These are phyloP conservation scores for Callocephalon fimbriatum DNA, from an alignment of 2,113 vertebrate genomes.

Conservation along the genomic window DNA sequence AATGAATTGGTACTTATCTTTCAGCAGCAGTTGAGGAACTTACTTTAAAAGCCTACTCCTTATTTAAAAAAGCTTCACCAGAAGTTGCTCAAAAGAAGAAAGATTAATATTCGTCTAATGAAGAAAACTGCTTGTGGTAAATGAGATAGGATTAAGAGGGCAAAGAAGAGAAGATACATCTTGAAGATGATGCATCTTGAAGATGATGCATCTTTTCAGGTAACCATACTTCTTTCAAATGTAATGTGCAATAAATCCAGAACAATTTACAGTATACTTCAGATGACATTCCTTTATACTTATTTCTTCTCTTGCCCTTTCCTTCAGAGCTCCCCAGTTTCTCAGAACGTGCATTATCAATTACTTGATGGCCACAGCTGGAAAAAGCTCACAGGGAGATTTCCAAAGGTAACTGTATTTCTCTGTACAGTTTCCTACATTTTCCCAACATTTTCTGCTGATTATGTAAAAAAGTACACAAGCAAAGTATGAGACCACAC, in stretches of 20 bases:
- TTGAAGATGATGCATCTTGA: not conserved
- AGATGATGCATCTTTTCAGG: not conserved
- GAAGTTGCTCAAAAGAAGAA: not conserved
- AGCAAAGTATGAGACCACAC: conserved; percentile 40
- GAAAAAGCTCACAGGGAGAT: conserved; percentile 49
- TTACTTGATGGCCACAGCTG: conserved; percentile 13
- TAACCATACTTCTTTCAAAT: not conserved
- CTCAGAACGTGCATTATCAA: conserved; percentile 1
- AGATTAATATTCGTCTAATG: not conserved
- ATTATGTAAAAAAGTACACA: conserved; percentile 47
- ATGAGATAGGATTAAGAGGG: not conserved
- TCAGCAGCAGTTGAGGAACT: not conserved
- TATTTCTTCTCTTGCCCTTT: not conserved
- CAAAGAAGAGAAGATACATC: not conserved
- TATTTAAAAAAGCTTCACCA: not conserved
- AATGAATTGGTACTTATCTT: not conserved
- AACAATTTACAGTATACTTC: not conserved
- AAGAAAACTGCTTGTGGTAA: not conserved
- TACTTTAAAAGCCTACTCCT: not conserved
- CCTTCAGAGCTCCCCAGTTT: conserved; percentile 27
- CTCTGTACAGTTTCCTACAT: conserved; percentile 39
- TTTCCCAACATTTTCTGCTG: conserved; percentile 55
- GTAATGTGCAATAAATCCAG: not conserved
- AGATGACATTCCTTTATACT: not conserved
- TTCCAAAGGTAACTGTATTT: conserved; percentile 55